Evolutionary conservation across 2,888 invertebrate species (phyloP).

Genomic region (Meganola albula): DNA sequence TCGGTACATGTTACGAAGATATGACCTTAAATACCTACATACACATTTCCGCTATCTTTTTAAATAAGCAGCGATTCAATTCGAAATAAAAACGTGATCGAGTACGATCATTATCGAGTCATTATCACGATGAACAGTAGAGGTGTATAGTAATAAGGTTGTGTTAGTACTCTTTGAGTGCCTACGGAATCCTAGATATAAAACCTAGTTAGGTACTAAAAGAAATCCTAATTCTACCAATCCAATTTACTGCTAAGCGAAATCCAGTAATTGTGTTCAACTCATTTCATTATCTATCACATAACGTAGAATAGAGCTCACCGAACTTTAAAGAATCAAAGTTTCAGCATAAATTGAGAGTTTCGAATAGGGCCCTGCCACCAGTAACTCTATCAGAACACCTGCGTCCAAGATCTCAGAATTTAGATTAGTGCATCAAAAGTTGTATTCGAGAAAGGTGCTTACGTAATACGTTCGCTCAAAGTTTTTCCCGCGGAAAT

Average conservation of each 20-base stretch:
- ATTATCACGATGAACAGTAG: too few species aligned
- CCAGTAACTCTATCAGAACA: conserved; percentile 51
- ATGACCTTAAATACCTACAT: too few species aligned
- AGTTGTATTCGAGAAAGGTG: conserved; percentile 37
- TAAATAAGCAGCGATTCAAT: too few species aligned
- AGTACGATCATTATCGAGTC: too few species aligned
- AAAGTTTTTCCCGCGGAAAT: conserved; percentile 61
- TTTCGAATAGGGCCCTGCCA: conserved; percentile 39
- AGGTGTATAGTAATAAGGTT: too few species aligned
- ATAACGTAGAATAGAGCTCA: conserved; percentile 24
- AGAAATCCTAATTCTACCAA: conserved; percentile 5
- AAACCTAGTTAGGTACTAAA: conserved; percentile 1
- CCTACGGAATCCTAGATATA: too few species aligned
- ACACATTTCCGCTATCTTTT: too few species aligned
- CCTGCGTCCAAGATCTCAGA: conserved; percentile 53
- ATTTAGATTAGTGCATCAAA: conserved; percentile 65
- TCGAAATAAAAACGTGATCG: too few species aligned
- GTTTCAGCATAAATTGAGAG: conserved; percentile 54
- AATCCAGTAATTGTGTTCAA: conserved; percentile 17
- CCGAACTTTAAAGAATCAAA: conserved; percentile 33
- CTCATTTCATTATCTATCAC: conserved; percentile 23
- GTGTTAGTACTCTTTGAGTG: too few species aligned
- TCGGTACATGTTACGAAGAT: too few species aligned
- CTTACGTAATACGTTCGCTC: conserved; percentile 41
- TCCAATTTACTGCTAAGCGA: conserved; percentile 8